Evolutionary conservation across 2,113 vertebrate species (phyloP).

Genomic region (Clupea harengus): DNA sequence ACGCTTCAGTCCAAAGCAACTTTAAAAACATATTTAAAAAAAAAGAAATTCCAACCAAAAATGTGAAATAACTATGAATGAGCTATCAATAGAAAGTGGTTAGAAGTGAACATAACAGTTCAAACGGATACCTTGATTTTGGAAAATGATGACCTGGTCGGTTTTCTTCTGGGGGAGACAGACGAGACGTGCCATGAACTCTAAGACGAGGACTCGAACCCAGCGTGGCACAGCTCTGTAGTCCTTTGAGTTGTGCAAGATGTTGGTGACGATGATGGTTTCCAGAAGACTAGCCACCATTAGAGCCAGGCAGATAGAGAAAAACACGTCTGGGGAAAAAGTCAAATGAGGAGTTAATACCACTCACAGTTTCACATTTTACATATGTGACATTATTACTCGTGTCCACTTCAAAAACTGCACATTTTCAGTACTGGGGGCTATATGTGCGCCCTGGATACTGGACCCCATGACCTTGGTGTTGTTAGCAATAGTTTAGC

Average conservation of each 20-base stretch:
- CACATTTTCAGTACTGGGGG: no score
- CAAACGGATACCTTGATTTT: background rate
- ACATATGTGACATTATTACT: no score
- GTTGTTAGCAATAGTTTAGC: no score
- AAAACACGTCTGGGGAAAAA: slow-evolving; percentile 70
- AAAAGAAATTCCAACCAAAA: no score
- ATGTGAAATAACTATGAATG: no score
- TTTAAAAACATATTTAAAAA: no score
- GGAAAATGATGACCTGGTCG: background rate
- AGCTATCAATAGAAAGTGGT: no score
- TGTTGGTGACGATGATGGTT: slow-evolving; percentile 76
- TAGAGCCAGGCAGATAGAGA: slow-evolving; percentile 78
- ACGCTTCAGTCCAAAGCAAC: no score
- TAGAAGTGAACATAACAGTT: background rate
- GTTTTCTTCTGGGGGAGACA: slow-evolving; percentile 63
- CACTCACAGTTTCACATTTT: no score
- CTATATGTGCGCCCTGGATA: no score
- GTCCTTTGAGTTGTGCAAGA: slow-evolving; percentile 74
- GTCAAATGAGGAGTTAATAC: background rate
- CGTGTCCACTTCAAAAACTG: no score
- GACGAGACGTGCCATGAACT: slow-evolving; percentile 69
- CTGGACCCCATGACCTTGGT: no score
- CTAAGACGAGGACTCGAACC: slow-evolving; percentile 67
- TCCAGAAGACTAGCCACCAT: slow-evolving; percentile 80
- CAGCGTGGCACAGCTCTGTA: slow-evolving; percentile 65